These are phyloP conservation scores for Hippocampus zosterae DNA, from an alignment of 2,113 vertebrate genomes.

Conservation along the genomic window DNA sequence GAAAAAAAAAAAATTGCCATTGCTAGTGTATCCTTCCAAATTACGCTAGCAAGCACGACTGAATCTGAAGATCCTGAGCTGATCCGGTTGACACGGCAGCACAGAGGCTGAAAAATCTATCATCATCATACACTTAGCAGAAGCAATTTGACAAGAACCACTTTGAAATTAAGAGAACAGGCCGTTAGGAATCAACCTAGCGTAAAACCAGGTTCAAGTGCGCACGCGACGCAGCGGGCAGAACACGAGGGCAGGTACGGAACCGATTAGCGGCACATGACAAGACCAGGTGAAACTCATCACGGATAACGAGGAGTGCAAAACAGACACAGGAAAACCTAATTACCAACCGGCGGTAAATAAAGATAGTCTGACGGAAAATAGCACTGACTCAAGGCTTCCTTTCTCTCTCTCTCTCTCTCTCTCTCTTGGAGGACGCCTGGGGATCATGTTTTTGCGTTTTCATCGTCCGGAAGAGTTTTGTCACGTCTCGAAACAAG, in stretches of 20 bases:
- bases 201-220: neutral
- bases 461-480: too few relatives aligned
- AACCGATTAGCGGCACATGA: neutral
- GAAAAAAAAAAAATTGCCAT: too few relatives aligned
- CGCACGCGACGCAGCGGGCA: neutral
- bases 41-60: neutral
- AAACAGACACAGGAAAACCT: neutral
- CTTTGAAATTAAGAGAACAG: neutral
- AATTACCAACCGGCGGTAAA: neutral
- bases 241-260: neutral
- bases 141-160: neutral
- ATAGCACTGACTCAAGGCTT: constrained; percentile 30
- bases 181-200: neutral
- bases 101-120: neutral
- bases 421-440: too few relatives aligned
- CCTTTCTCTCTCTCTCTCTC: too few relatives aligned
- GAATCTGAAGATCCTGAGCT: neutral
- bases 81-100: neutral
- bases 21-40: too few relatives aligned
- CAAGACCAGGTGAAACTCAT: neutral
- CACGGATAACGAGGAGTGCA: neutral
- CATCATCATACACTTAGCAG: neutral
- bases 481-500: constrained; percentile 1
- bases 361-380: neutral
- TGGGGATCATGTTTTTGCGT: too few relatives aligned